Base-by-base conservation (phyloP, 2,888 invertebrate genomes). In the Linyphia triangularis region DNA sequence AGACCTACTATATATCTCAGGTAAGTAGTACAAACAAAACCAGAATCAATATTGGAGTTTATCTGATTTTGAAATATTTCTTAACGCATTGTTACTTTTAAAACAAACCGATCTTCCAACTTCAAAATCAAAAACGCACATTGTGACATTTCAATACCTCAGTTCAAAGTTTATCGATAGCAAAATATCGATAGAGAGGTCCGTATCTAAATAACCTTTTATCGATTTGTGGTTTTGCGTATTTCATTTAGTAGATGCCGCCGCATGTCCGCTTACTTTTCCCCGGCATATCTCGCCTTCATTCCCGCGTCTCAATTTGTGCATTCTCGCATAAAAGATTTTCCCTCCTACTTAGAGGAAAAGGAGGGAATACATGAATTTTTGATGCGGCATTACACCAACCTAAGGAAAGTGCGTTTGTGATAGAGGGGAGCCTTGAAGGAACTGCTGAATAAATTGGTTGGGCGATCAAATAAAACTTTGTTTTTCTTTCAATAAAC, bases 291-390 rank as follows among this genome's bases (percentile, higher is more conserved):
- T 43, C 33, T 9, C 77, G 33, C 43, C 67, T 24, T 26, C 57
- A 22, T 37, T 13, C 43, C 7, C 28, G n/a, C 10, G 70, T 6
- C 81, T 70, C 81, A 81, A 81, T 81, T 81, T 81, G 57, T 16
- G 69, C 69, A 70, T 9, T 13, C 57, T 37, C 57, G 33, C 81
- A 61, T 77, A 61, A 77, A n/a, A 69, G 69, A 67, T 69, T 67
- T 81, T 37, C 37, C 30, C n/a, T n/a, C 59, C 81, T 69, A n/a
- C 69, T 57, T 59, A 22, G 16, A 19, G 16, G 33, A 57, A 51
- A 51, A 13, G 51, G n/a, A 51, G 51, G 69, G 81, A 81, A 81
- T 81, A 70, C 69, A 81, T 81, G 81, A 81, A 81, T 81, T 81
- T 57, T 69, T 69, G 81, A 81, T 81, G 69, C 40, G 51, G 33